A percentile compares a stretch with the other conserved stretches of the same genome.
Conservation (phyloP, 2,888 invertebrate species). For the Drosophila fungiperda region DNA sequence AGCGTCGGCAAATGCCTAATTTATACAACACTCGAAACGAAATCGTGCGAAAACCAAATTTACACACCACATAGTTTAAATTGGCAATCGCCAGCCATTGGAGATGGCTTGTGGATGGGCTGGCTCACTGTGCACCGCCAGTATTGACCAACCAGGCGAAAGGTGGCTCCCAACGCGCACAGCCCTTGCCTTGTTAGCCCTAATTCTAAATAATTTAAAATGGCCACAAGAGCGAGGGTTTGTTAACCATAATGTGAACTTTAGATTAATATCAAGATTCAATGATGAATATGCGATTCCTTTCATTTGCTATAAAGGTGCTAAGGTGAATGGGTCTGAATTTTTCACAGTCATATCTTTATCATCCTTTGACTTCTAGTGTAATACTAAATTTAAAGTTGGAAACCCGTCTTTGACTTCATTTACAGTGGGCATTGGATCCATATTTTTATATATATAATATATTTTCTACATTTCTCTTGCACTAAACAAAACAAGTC, state of each 20-base stretch:
- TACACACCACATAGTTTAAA: slow-evolving; percentile 56
- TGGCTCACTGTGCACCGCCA: slow-evolving; percentile 4
- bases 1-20: slow-evolving; percentile 58
- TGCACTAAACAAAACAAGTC: too few species aligned
- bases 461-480: neutral
- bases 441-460: neutral
- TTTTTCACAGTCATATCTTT: neutral
- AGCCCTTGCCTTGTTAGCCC: too few species aligned
- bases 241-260: neutral
- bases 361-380: neutral
- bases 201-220: slow-evolving; percentile 2
- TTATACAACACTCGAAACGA: slow-evolving; percentile 69
- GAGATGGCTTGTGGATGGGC: slow-evolving; percentile 9
- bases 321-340: neutral
- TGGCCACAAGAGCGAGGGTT: neutral
- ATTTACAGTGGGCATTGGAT: neutral
- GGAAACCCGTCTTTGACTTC: neutral
- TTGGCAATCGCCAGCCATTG: slow-evolving; percentile 8
- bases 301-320: too few species aligned
- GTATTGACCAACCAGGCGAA: slow-evolving; percentile 30
- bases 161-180: slow-evolving; percentile 8
- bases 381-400: neutral
- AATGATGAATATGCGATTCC: neutral
- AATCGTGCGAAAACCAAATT: slow-evolving; percentile 75
- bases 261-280: neutral